Percentiles rank a stretch among this genome's conserved stretches.
These are phyloP conservation scores for Folsomia manolachei DNA, from an alignment of 2,888 invertebrate genomes.

Conservation along the genomic window DNA sequence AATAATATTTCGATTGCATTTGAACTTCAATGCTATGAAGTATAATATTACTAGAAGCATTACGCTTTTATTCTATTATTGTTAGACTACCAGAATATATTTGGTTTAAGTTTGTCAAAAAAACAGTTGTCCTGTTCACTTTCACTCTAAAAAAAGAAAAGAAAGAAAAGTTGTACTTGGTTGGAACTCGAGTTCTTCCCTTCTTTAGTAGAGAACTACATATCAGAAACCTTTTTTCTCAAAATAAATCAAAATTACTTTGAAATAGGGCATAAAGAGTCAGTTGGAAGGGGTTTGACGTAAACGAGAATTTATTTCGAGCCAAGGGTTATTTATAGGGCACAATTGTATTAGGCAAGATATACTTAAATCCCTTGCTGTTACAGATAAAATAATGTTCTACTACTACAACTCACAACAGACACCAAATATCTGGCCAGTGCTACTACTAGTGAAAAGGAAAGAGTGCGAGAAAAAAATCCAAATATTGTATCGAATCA, in stretches of 20 bases:
- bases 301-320: slow-evolving; percentile 43
- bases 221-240: slow-evolving; percentile 11
- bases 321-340: slow-evolving; percentile 41
- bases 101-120: background rate
- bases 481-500: background rate
- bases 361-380: slow-evolving; percentile 3
- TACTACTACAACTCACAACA: too few relatives aligned
- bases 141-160: background rate
- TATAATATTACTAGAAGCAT: too few relatives aligned
- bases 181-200: too few relatives aligned
- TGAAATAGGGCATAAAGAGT: slow-evolving; percentile 26
- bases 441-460: too few relatives aligned
- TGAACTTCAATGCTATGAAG: too few relatives aligned
- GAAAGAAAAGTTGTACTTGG: background rate
- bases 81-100: background rate
- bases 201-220: background rate
- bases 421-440: too few relatives aligned
- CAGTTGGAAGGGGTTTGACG: slow-evolving; percentile 33
- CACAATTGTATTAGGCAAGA: slow-evolving; percentile 26
- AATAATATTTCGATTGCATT: background rate
- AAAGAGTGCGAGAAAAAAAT: slow-evolving; percentile 20
- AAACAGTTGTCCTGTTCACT: background rate
- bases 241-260: slow-evolving; percentile 45
- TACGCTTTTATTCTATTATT: background rate
- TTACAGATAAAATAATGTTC: slow-evolving; percentile 16